phyloP scores from a whole-genome alignment of 2,113 vertebrate genomes.

The Formicarius rufipectus region DNA sequence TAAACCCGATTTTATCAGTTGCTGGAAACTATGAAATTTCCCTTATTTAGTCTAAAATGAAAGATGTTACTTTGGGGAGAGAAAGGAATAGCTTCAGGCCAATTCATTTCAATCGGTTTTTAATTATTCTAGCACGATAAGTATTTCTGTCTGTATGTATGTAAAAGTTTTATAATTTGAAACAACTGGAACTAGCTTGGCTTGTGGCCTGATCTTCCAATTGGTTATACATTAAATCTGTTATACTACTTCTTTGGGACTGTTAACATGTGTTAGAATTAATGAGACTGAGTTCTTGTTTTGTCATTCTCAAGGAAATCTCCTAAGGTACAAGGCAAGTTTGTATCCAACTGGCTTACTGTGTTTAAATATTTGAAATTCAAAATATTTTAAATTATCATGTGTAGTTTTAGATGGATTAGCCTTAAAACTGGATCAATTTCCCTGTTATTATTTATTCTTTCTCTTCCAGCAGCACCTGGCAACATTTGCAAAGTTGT shows the following conservation, averaged over 20 bases:
- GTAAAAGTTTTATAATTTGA: constrained; percentile 29
- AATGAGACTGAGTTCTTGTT: background rate
- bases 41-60: constrained; percentile 41
- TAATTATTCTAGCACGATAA: constrained; percentile 38
- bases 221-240: background rate
- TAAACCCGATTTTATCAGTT: constrained; percentile 15
- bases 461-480: background rate
- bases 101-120: constrained; percentile 32
- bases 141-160: constrained; percentile 8
- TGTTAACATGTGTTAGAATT: constrained; percentile 5
- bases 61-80: constrained; percentile 32
- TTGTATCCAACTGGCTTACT: background rate
- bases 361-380: constrained; percentile 6
- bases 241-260: background rate
- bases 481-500: background rate
- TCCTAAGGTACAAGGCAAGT: background rate
- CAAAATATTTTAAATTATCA: constrained; percentile 10
- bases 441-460: background rate
- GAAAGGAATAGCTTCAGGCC: background rate
- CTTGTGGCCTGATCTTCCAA: constrained; percentile 18
- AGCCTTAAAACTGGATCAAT: background rate
- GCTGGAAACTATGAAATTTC: constrained; percentile 24
- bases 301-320: background rate
- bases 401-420: background rate
- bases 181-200: constrained; percentile 56